These are phyloP conservation scores for Drosophila suboccidentalis DNA, from an alignment of 2,888 invertebrate species.

Conservation along the genomic window DNA sequence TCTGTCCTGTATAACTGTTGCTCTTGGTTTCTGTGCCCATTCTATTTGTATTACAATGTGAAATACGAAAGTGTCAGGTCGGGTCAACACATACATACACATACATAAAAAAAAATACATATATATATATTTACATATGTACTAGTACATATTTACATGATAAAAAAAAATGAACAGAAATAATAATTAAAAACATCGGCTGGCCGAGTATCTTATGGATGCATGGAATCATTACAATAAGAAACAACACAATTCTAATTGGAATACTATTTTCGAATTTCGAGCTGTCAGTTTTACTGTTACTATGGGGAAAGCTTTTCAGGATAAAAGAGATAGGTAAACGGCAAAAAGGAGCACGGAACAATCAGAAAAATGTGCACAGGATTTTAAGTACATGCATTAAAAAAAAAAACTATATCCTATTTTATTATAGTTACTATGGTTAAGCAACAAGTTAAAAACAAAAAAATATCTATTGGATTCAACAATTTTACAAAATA, in stretches of 20 bases:
- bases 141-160: too few species aligned
- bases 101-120: constrained; percentile 23
- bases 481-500: too few species aligned
- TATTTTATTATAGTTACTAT: too few species aligned
- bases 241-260: background rate
- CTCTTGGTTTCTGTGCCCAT: constrained; percentile 84
- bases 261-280: background rate
- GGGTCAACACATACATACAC: constrained; percentile 67
- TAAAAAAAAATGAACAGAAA: constrained; percentile 2
- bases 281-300: background rate
- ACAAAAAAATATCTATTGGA: too few species aligned
- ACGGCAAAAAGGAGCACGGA: background rate
- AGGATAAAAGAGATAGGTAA: background rate
- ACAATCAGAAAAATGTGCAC: background rate
- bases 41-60: constrained; percentile 75
- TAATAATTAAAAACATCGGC: background rate
- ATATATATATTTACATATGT: too few species aligned
- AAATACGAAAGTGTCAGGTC: constrained; percentile 78
- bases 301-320: background rate
- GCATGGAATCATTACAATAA: background rate
- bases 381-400: background rate
- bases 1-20: constrained; percentile 82
- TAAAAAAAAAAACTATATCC: background rate
- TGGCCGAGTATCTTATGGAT: background rate
- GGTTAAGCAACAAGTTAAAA: too few species aligned